Conservation (phyloP, 2,113 vertebrate genomes). For the Apodemus sylvaticus region DNA sequence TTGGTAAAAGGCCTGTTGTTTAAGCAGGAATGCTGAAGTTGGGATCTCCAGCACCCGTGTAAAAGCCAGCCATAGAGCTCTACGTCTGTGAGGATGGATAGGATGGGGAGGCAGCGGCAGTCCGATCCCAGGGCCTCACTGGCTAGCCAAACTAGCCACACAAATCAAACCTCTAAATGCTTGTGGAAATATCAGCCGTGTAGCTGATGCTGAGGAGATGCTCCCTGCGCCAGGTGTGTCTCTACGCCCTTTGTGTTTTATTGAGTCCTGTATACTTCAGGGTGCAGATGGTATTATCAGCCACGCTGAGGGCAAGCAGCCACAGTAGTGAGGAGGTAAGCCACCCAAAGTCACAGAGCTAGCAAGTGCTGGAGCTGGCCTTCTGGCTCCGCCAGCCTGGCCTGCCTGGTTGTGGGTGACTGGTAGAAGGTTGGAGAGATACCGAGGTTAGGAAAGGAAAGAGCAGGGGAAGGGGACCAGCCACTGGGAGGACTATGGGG, state of each 20-base stretch:
- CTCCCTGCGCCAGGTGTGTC: not conserved
- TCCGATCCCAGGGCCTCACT: not conserved
- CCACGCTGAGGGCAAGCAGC: not conserved
- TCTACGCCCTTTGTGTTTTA: not conserved
- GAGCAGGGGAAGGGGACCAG: not conserved
- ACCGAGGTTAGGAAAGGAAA: not conserved
- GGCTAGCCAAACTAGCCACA: not conserved
- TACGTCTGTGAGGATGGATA: not conserved
- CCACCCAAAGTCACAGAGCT: not conserved
- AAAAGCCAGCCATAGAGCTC: not conserved
- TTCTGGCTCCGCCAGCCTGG: not conserved
- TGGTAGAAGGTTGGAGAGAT: not conserved
- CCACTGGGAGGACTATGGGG: not conserved
- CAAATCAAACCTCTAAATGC: not conserved
- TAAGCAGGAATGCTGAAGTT: not conserved
- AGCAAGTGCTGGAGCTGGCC: fast-evolving
- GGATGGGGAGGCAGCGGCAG: no score
- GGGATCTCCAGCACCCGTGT: not conserved
- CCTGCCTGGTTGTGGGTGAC: not conserved
- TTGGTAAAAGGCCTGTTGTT: not conserved
- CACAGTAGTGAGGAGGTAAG: not conserved
- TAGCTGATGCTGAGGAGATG: not conserved
- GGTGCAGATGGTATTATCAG: not conserved
- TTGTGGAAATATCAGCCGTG: not conserved
- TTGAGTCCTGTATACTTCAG: not conserved